These are phyloP conservation scores for Oscheius sp. DNA, from an alignment of 2,888 invertebrate species.

Conservation along the genomic window DNA sequence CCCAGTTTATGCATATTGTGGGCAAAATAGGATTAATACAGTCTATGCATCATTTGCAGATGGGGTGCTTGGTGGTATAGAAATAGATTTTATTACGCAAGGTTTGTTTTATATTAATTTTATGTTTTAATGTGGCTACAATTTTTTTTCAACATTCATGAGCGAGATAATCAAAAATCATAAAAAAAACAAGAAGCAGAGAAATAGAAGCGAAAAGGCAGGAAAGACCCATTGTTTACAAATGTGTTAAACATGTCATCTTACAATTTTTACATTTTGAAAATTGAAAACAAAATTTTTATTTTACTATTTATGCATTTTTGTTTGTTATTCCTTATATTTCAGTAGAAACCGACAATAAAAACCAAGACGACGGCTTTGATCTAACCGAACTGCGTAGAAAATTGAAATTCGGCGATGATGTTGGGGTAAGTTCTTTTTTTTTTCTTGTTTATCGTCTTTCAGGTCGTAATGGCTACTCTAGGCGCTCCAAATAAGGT, in stretches of 20 bases:
- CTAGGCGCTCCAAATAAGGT: constrained; percentile 90
- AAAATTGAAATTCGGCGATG: constrained; percentile 43
- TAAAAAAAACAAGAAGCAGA: too few relatives aligned
- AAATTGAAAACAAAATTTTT: not conserved
- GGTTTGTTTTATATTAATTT: constrained; percentile 36
- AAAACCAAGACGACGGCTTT: constrained; percentile 35
- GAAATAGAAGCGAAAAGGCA: too few relatives aligned
- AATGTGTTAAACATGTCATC: not conserved
- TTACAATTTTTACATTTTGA: too few relatives aligned
- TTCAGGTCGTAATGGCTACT: constrained; percentile 79
- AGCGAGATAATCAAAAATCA: too few relatives aligned
- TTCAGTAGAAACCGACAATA: constrained; percentile 11
- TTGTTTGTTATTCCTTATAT: too few relatives aligned
- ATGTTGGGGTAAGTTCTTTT: constrained; percentile 33
- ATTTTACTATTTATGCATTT: too few relatives aligned
- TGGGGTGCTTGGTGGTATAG: constrained; percentile 65
- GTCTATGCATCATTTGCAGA: constrained; percentile 81
- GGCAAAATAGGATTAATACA: constrained; percentile 48
- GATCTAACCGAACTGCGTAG: constrained; percentile 34
- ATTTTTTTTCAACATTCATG: too few relatives aligned
- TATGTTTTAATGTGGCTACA: too few relatives aligned
- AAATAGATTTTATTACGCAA: constrained; percentile 55
- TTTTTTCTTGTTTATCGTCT: not conserved
- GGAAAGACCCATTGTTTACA: too few relatives aligned
- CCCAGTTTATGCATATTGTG: constrained; percentile 53